phyloP scores from a whole-genome alignment of 2,113 vertebrate species.

The Raphicerus campestris region DNA sequence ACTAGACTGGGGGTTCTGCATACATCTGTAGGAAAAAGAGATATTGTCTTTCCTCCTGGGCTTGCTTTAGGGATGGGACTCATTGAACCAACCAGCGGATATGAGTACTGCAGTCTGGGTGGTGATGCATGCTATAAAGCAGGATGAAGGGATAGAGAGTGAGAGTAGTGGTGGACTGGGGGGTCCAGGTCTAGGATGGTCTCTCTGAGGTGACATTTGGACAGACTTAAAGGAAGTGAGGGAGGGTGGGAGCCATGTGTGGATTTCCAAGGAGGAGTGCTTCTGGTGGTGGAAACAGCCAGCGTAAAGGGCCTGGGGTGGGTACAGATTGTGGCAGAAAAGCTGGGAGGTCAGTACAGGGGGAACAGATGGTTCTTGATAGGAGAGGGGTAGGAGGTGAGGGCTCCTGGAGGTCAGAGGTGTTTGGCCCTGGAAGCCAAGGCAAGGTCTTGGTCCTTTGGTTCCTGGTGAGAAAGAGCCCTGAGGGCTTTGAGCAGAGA shows the following conservation, averaged over 20 bases:
- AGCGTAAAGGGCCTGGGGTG: neutral
- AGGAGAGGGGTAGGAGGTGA: neutral
- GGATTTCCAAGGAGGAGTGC: neutral
- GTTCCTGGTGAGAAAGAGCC: neutral
- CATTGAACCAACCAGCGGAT: neutral
- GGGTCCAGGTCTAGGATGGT: neutral
- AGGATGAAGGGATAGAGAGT: neutral
- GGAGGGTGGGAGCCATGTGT: neutral
- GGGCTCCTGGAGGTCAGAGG: neutral
- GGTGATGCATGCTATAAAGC: fast-evolving
- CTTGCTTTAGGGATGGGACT: neutral
- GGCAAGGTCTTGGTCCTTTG: neutral
- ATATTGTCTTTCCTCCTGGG: neutral
- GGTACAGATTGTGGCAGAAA: neutral
- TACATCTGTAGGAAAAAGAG: neutral
- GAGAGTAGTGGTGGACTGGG: neutral
- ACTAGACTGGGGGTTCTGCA: neutral
- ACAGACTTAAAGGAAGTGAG: neutral
- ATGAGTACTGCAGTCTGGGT: neutral
- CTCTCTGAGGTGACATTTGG: neutral
- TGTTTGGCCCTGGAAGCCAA: neutral
- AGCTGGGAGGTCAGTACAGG: neutral
- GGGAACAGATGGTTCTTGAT: neutral
- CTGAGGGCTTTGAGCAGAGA: neutral
- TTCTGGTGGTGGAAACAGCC: neutral